A percentile compares a stretch with the other conserved stretches of the same genome.
Evolutionary conservation across 2,888 invertebrate genomes (phyloP).

Genomic region (Brachyptera risi): DNA sequence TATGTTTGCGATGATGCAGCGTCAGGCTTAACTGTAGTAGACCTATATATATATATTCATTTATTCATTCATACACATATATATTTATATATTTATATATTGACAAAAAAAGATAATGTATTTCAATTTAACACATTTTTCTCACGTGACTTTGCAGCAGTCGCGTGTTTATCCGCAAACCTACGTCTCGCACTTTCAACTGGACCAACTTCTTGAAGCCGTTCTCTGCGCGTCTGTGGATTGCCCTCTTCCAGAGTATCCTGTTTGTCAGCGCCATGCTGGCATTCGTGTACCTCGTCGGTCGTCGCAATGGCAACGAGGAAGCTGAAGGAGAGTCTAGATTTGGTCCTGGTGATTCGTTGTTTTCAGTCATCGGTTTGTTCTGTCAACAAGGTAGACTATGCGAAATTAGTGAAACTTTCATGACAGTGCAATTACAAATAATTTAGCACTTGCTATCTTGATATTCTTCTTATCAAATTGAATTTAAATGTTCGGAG

Average conservation of each 20-base stretch:
- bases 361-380: conserved; percentile 3
- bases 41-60: too few species aligned
- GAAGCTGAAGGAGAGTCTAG: neutral
- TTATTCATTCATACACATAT: too few species aligned
- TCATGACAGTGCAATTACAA: neutral
- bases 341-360: neutral
- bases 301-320: neutral
- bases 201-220: conserved; percentile 12
- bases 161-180: conserved; percentile 1
- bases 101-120: too few species aligned
- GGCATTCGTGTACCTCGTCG: neutral
- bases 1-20: too few species aligned
- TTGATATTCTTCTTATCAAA: neutral
- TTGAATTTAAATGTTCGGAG: too few species aligned
- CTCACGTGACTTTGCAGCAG: too few species aligned
- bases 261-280: neutral
- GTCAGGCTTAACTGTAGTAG: too few species aligned
- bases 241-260: neutral
- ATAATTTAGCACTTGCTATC: neutral
- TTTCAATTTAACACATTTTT: too few species aligned
- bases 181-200: neutral
- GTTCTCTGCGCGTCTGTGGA: conserved; percentile 11
- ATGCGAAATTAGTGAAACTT: neutral
- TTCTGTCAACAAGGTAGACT: conserved; percentile 5
- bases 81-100: too few species aligned